These are phyloP conservation scores for Phenacoccus solenopsis DNA, from an alignment of 1,140 invertebrate species.

Conservation along the genomic window DNA sequence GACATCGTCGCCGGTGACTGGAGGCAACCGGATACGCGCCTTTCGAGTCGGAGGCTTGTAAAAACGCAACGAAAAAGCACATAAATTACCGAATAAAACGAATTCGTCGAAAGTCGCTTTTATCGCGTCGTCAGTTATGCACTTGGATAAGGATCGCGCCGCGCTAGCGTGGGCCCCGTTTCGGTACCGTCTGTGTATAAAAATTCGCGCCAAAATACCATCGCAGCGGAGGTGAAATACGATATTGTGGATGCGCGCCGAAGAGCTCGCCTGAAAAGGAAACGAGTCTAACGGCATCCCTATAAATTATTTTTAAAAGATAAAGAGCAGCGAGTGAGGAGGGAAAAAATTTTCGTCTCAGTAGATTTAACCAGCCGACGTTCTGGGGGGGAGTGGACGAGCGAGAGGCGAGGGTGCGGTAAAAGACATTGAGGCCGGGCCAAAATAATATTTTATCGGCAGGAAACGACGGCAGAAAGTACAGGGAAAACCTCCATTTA, in stretches of 20 bases:
- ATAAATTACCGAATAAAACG: no score
- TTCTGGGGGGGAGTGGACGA: no score
- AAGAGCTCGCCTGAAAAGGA: no score
- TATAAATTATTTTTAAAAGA: not conserved
- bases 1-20: no score
- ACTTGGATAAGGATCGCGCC: not conserved
- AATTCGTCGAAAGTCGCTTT: not conserved
- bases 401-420: not conserved
- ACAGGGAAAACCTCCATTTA: not conserved
- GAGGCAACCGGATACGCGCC: no score
- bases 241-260: no score
- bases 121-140: not conserved
- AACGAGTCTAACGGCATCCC: not conserved
- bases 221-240: no score
- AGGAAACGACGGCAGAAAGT: not conserved
- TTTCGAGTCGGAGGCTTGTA: no score
- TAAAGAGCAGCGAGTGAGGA: no score
- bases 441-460: slow-evolving; percentile 3
- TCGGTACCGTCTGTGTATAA: no score
- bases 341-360: not conserved
- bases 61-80: not conserved
- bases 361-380: slow-evolving; percentile 2
- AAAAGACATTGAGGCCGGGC: not conserved
- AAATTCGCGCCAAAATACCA: no score
- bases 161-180: no score